phyloP scores from a whole-genome alignment of 2,888 invertebrate genomes.

The Diabrotica balteata region DNA sequence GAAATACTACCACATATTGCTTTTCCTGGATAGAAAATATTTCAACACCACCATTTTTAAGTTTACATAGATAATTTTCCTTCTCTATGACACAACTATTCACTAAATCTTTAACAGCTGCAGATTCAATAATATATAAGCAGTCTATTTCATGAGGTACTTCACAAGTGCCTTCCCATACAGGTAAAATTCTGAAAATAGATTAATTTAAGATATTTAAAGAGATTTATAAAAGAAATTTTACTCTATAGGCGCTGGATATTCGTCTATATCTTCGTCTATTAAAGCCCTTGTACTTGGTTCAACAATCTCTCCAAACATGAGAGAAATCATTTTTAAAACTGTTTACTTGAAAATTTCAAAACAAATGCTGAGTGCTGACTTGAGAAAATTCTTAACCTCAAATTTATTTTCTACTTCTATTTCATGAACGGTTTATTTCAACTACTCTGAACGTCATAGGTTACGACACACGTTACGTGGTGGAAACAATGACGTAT shows the following conservation, averaged over 20 bases:
- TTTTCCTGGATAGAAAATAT: constrained; percentile 38
- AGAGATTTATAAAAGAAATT: neutral
- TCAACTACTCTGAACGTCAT: too few species aligned
- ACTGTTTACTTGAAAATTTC: too few species aligned
- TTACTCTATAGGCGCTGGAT: constrained; percentile 48
- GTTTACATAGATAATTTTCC: constrained; percentile 31
- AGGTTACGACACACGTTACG: too few species aligned
- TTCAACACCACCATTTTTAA: constrained; percentile 38
- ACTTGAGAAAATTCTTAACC: too few species aligned
- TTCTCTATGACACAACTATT: constrained; percentile 33
- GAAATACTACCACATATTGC: constrained; percentile 41
- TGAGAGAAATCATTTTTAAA: constrained; percentile 36
- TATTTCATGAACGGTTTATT: too few species aligned
- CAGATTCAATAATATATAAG: constrained; percentile 45
- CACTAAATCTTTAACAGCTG: constrained; percentile 36
- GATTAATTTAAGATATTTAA: constrained; percentile 10
- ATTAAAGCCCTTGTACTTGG: constrained; percentile 56
- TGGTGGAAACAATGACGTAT: too few species aligned
- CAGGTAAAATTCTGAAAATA: constrained; percentile 40
- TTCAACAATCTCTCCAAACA: constrained; percentile 58
- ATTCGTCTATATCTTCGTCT: constrained; percentile 53
- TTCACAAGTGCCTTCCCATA: constrained; percentile 41
- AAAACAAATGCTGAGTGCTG: too few species aligned
- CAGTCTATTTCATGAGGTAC: constrained; percentile 39
- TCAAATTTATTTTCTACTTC: too few species aligned